A percentile compares a stretch with the other conserved stretches of the same genome.
Conservation (phyloP, 2,797 vertebrate species). For the Nasua narica region DNA sequence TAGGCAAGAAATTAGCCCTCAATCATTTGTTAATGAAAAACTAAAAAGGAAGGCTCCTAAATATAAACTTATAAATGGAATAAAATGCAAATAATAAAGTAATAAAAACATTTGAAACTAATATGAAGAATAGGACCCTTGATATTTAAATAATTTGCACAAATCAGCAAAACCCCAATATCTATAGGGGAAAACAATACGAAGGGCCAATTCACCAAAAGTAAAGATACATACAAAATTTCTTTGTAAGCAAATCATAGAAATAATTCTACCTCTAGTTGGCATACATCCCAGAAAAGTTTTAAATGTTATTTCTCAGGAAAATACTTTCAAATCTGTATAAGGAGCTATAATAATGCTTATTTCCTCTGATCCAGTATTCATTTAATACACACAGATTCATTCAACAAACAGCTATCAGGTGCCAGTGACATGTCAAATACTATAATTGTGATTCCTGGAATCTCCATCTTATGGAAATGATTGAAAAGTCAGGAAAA, state of each 20-base stretch:
- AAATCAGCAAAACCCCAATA: not conserved
- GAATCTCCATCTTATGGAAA: not conserved
- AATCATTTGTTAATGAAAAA: not conserved
- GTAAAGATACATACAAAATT: not conserved
- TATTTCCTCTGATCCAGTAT: constrained; percentile 24
- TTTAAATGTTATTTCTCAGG: not conserved
- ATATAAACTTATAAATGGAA: constrained; percentile 27
- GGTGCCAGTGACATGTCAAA: not conserved
- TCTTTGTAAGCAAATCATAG: constrained; percentile 20
- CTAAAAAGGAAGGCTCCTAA: not conserved
- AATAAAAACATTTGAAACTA: not conserved
- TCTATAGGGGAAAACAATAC: not conserved
- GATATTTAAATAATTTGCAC: constrained; percentile 15
- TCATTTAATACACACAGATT: not conserved
- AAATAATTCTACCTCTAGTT: not conserved
- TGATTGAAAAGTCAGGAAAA: not conserved
- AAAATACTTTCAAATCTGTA: constrained; percentile 4
- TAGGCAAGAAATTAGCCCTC: not conserved
- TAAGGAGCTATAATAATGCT: not conserved
- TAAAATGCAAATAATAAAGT: constrained; percentile 4
- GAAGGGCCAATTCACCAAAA: not conserved
- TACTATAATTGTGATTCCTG: constrained; percentile 16
- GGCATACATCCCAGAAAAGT: not conserved
- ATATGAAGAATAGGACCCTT: not conserved
- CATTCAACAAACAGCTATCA: constrained; percentile 19